Conservation (phyloP, 37 sponge, comb jelly and placozoan genomes). For the Hexactinellida sp. region DNA sequence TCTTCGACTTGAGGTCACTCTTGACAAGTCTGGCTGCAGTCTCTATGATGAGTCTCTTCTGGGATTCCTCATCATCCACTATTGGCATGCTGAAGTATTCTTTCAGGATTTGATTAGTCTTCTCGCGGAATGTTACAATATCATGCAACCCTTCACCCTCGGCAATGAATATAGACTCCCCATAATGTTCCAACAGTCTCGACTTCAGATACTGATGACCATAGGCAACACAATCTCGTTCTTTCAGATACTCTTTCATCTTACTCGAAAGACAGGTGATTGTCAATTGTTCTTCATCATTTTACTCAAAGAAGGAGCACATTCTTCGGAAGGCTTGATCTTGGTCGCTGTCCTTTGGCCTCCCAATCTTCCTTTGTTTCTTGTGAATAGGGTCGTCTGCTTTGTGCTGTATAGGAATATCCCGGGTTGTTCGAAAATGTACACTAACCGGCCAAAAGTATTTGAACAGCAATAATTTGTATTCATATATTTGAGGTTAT, state of each 20-base stretch:
- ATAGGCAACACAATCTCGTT: not conserved
- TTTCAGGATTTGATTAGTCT: conserved; percentile 18
- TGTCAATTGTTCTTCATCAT: not conserved
- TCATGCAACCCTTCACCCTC: not conserved
- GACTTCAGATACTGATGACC: not conserved
- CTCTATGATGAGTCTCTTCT: conserved; percentile 18
- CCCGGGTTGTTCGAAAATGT: too few species aligned
- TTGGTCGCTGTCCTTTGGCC: not conserved
- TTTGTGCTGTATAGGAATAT: too few species aligned
- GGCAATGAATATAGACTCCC: not conserved
- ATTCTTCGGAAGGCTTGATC: not conserved
- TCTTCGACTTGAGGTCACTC: conserved; percentile 9
- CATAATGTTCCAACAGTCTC: not conserved
- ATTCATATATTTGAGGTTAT: too few species aligned
- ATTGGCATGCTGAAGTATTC: conserved; percentile 9
- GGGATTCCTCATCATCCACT: not conserved
- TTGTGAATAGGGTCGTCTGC: too few species aligned
- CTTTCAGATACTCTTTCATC: not conserved
- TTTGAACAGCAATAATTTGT: too few species aligned
- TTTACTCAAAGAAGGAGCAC: not conserved
- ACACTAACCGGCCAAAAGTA: too few species aligned
- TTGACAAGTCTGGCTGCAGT: conserved; percentile 19
- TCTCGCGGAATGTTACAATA: not conserved
- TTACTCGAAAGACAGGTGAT: not conserved
- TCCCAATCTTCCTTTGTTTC: too few species aligned